phyloP scores from a whole-genome alignment of 2,797 vertebrate genomes.

The Fratercula arctica region DNA sequence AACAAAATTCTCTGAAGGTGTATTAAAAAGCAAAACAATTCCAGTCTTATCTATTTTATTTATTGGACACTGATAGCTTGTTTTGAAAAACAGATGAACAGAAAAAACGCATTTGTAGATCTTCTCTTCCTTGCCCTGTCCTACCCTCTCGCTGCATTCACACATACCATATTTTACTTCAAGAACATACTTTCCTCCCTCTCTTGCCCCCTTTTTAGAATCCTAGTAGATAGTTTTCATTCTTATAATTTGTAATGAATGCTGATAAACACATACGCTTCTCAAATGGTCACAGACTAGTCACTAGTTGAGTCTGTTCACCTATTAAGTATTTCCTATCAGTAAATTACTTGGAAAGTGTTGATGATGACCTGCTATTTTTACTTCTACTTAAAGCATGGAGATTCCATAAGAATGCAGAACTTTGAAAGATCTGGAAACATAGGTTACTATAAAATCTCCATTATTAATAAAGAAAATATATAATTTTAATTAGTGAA shows the following conservation, averaged over 20 bases:
- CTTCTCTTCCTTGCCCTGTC: not conserved
- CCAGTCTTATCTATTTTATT: not conserved
- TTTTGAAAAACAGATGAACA: not conserved
- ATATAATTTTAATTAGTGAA: not conserved
- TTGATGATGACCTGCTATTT: not conserved
- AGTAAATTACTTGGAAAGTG: not conserved
- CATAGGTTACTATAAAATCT: not conserved
- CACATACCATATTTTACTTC: not conserved
- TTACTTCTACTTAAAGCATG: not conserved
- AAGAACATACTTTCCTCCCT: not conserved
- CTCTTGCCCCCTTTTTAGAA: not conserved
- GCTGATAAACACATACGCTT: not conserved
- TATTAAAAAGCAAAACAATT: not conserved
- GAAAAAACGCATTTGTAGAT: not conserved
- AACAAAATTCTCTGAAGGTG: not conserved
- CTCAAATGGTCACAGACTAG: not conserved
- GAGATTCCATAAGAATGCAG: not conserved
- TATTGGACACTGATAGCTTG: not conserved
- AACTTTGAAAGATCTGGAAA: not conserved
- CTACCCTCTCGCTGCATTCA: not conserved
- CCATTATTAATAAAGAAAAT: not conserved
- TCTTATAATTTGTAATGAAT: not conserved
- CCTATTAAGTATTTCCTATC: not conserved
- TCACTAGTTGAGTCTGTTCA: not conserved
- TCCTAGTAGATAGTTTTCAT: not conserved